Evolutionary conservation across 2,888 invertebrate species (phyloP), one percentile per base, ranked within the genome.

Genomic region (Oscheius onirici): DNA sequence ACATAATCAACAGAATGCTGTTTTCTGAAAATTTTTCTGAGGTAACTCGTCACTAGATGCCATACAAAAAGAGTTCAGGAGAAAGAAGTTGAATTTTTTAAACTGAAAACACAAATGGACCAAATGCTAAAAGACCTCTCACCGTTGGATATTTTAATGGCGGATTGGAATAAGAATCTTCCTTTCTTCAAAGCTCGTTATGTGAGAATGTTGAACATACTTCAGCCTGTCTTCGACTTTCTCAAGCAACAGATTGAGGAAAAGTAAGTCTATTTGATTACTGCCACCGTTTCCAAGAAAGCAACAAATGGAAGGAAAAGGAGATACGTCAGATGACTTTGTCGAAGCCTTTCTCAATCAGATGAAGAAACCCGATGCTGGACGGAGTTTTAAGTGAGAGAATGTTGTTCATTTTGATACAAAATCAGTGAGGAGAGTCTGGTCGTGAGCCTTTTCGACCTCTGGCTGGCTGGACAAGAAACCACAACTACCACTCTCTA

Each of bases 391-490:
- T 26, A 26, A 49, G 63, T 63, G 13, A n/a, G 46, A 34, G 3
- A 34, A 3, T 3, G 34, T 34, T 34, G 34, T 8, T 34, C 34
- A 3, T 8, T 0, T 34, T 8, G 34, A 34, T 34, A 34, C 8
- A 34, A 34, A 34, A n/a, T 57, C 44, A 77, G 73, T 26, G 26
- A 70, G 26, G 73, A 78, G 8, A 63, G 69, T n/a, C 66, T 80
- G 8, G 61, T 57, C 0, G 65, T 76, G 3, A 75, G 69, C 34
- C 46, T 78, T 6, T 67, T 69, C n/a, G 81, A 81, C 10, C 58
- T 81, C 22, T 81, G 79, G 79, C 20, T 70, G 8, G 78, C 81
- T n/a, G 81, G 81, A 17, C 78, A 80, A 60, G 81, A 81, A 34
- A 80, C 81, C 3, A 80, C 81, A 2, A 71, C 76, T n/a, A 78